Evolutionary conservation across 2,888 invertebrate genomes (phyloP).

Genomic region (Melanophora roralis): DNA sequence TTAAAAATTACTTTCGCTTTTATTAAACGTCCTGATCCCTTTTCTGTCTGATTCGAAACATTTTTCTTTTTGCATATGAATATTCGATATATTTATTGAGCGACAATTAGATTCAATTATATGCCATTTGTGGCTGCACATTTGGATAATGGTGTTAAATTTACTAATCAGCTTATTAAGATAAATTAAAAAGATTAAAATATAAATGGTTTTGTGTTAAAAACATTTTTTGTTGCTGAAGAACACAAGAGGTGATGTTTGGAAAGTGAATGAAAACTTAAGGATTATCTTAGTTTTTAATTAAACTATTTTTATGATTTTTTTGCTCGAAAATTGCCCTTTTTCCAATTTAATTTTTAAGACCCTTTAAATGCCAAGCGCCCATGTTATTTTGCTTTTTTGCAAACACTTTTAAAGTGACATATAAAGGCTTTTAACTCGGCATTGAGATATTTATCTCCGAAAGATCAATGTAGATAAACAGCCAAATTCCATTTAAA

Average conservation of each 20-base stretch:
- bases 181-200: slow-evolving; percentile 59
- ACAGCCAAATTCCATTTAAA: too few species aligned
- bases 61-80: background rate
- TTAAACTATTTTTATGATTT: too few species aligned
- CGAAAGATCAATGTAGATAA: too few species aligned
- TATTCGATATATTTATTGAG: slow-evolving; percentile 28
- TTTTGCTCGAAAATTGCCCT: too few species aligned
- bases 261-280: background rate
- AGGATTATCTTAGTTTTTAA: too few species aligned
- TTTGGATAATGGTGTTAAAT: slow-evolving; percentile 46
- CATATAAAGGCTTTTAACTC: too few species aligned
- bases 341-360: too few species aligned
- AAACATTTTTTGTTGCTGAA: background rate
- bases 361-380: too few species aligned
- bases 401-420: too few species aligned
- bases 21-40: slow-evolving; percentile 12
- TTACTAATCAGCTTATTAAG: slow-evolving; percentile 54
- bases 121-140: slow-evolving; percentile 56
- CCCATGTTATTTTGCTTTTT: too few species aligned
- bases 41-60: slow-evolving; percentile 7
- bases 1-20: slow-evolving; percentile 29
- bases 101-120: slow-evolving; percentile 45
- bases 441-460: too few species aligned
- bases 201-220: background rate
- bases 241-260: background rate